Percentiles rank a stretch among this genome's conserved stretches.
These are phyloP conservation scores for Dinomys branickii DNA, from an alignment of 2,113 vertebrate genomes.

Conservation along the genomic window DNA sequence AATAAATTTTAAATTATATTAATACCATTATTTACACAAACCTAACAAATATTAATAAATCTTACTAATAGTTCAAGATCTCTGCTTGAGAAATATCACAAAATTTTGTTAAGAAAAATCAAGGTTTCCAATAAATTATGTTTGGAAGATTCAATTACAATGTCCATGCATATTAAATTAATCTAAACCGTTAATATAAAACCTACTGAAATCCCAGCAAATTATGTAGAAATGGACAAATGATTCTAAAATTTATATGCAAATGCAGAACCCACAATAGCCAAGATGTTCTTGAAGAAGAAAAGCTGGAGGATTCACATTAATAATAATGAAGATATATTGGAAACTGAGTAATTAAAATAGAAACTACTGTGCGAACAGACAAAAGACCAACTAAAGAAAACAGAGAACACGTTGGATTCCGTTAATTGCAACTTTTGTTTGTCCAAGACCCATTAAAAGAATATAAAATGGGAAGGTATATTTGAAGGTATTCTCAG, in stretches of 20 bases:
- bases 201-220: not conserved
- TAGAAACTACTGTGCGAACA: not conserved
- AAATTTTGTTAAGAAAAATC: not conserved
- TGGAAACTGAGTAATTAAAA: constrained; percentile 11
- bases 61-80: not conserved
- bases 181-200: not conserved
- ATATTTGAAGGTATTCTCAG: constrained; percentile 35
- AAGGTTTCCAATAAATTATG: constrained; percentile 29
- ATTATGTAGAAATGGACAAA: not conserved
- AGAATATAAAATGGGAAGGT: not conserved
- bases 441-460: not conserved
- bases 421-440: not conserved
- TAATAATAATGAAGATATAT: constrained; percentile 27
- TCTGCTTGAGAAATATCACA: constrained; percentile 10
- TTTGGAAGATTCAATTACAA: constrained; percentile 29
- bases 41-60: not conserved
- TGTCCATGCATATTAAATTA: not conserved
- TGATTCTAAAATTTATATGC: constrained; percentile 25
- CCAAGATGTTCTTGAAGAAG: not conserved
- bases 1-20: not conserved
- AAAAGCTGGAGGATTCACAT: not conserved
- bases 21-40: not conserved
- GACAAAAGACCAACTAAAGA: constrained; percentile 6
- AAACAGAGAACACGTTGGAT: not conserved
- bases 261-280: constrained; percentile 17